Conservation (phyloP, 1,140 invertebrate species). For the Drosophila erecta region DNA sequence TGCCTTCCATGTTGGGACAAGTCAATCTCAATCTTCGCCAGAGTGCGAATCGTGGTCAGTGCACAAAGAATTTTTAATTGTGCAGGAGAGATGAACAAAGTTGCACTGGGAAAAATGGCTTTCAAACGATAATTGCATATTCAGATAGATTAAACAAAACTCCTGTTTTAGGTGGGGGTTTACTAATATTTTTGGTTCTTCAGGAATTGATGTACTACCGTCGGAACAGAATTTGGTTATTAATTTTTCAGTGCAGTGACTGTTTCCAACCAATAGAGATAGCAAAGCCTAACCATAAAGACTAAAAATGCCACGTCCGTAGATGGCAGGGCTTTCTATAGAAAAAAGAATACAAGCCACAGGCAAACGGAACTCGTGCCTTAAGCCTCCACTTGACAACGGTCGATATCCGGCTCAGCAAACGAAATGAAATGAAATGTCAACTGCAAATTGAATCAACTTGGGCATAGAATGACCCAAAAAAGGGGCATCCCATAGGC, state of each 20-base stretch:
- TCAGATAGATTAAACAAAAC: no score
- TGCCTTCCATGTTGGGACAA: conserved; percentile 19
- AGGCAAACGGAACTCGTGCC: conserved; percentile 22
- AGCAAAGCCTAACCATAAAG: conserved; percentile 16
- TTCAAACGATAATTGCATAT: no score
- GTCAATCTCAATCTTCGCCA: conserved; percentile 28
- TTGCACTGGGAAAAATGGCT: neutral
- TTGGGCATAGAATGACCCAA: conserved; percentile 4
- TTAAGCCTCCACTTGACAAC: conserved; percentile 24
- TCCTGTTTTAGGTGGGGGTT: no score
- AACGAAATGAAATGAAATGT: conserved; percentile 37
- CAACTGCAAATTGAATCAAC: conserved; percentile 48
- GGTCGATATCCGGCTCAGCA: conserved; percentile 24
- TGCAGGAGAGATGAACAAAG: neutral
- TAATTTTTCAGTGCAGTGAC: neutral
- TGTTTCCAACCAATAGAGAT: conserved; percentile 1
- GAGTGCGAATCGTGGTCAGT: conserved; percentile 23
- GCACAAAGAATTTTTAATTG: conserved; percentile 48
- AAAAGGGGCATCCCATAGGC: neutral
- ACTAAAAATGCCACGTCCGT: conserved; percentile 37
- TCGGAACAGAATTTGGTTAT: neutral
- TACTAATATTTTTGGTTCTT: neutral
- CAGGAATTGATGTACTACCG: no score
- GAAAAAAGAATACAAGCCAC: conserved; percentile 34
- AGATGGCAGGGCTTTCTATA: conserved; percentile 41